Evolutionary conservation across 2,888 invertebrate species (phyloP), one percentile per base, ranked within the genome.

Genomic region (Onchidella celtica): DNA sequence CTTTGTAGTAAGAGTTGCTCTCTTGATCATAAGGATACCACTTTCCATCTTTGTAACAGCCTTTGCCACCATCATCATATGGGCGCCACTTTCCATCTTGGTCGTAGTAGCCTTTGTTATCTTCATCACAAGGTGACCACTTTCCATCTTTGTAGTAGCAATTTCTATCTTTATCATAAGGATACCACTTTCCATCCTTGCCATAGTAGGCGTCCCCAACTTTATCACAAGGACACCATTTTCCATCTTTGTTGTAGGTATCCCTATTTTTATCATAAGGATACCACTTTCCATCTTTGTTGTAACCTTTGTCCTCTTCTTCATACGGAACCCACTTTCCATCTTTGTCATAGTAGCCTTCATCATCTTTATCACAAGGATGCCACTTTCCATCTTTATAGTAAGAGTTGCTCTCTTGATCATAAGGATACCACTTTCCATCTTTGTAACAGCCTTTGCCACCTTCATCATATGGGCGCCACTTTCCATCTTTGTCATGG

Each of bases 191-290:
- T 73, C 61, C 55, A n/a, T 70, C 70, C 40, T 70, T 47, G 27
- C 85, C 86, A 57, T 79, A 81, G 55, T 81, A 80, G 65, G 82
- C 83, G 21, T 81, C 63, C n/a, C 83, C 79, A 29, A 85, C 61
- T 75, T 68, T 77, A 78, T 82, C 77, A n/a, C n/a, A n/a, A n/a
- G n/a, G n/a, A n/a, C n/a, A 11, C n/a, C n/a, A n/a, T 80, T 85
- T 40, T 14, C 70, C 70, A 70, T 70, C 47, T 29, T 70, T 55
- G n/a, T 70, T 70, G 32, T 70, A 70, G 17, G 55, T 61, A 74
- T 59, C 79, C 55, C 59, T 84, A 73, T 74, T 61, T 21, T 14
- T 59, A 21, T 75, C 81, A n/a, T 69, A 65, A 21, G 24, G 24
- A 61, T 27, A 61, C 11, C 24, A 4, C n/a, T 21, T n/a, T 21